Percentiles rank a stretch among this genome's conserved stretches.
Conservation (phyloP, 2,797 vertebrate species). For the Scolopax bukidnonensis region DNA sequence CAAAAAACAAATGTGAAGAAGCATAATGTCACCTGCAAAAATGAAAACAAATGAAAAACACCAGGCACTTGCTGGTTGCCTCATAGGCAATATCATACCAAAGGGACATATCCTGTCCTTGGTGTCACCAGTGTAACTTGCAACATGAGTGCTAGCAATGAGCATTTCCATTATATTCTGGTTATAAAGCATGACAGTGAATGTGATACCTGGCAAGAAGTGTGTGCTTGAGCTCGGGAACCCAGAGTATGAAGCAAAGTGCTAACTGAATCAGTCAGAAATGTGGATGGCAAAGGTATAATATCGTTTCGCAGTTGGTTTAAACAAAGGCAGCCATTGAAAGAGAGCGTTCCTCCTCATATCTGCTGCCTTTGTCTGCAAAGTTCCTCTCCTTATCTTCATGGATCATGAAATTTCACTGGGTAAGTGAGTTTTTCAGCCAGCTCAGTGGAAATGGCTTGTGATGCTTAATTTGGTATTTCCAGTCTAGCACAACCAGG, state of each 20-base stretch:
- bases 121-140: neutral
- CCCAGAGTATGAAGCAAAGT: neutral
- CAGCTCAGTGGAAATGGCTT: neutral
- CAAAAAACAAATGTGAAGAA: neutral
- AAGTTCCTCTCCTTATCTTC: neutral
- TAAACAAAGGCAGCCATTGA: neutral
- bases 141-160: neutral
- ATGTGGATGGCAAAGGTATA: neutral
- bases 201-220: neutral
- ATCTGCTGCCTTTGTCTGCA: neutral
- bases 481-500: neutral
- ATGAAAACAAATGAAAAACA: neutral
- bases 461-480: neutral
- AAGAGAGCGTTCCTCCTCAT: rapidly evolving
- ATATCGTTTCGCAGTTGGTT: neutral
- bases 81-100: neutral
- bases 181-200: neutral
- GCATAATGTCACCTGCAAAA: neutral
- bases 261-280: neutral
- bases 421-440: neutral
- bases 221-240: neutral
- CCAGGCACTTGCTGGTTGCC: neutral
- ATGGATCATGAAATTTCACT: neutral
- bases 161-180: neutral
- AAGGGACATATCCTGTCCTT: neutral